A percentile compares a stretch with the other conserved stretches of the same genome.
These are phyloP conservation scores for Hemibagrus wyckioides DNA, from an alignment of 2,113 vertebrate species.

Conservation along the genomic window DNA sequence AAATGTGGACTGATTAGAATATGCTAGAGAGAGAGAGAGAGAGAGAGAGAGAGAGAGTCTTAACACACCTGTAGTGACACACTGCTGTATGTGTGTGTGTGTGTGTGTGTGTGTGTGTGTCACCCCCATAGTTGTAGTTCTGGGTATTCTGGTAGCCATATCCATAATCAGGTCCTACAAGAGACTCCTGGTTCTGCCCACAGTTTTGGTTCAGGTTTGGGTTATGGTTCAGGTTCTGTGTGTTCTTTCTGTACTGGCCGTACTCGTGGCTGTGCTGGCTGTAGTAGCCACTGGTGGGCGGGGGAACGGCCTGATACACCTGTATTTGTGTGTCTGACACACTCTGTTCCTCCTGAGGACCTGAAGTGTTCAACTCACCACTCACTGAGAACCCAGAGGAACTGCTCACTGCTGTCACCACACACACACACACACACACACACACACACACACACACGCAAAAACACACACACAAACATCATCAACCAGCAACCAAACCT, in stretches of 20 bases:
- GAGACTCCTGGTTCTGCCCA: constrained; percentile 36
- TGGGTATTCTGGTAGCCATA: constrained; percentile 47
- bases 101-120: neutral
- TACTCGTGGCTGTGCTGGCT: constrained; percentile 50
- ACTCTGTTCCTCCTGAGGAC: constrained; percentile 4
- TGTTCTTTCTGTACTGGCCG: constrained; percentile 43
- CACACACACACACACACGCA: neutral
- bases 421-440: neutral
- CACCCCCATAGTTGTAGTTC: constrained; percentile 52
- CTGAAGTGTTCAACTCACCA: neutral
- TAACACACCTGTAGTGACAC: neutral
- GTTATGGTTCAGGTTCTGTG: neutral
- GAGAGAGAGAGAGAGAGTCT: neutral
- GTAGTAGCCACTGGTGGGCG: constrained; percentile 43
- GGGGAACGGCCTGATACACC: constrained; percentile 49
- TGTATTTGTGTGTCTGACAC: neutral
- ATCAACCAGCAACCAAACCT: too few species aligned
- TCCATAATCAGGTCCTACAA: constrained; percentile 56
- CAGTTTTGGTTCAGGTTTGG: neutral
- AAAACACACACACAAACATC: neutral
- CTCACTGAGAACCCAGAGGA: neutral
- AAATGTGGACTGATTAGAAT: constrained; percentile 24
- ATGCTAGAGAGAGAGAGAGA: neutral
- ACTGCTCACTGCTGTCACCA: neutral
- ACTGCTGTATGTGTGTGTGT: neutral